Evolutionary conservation across 2,888 invertebrate species (phyloP).

Genomic region (Escarpia spicata): DNA sequence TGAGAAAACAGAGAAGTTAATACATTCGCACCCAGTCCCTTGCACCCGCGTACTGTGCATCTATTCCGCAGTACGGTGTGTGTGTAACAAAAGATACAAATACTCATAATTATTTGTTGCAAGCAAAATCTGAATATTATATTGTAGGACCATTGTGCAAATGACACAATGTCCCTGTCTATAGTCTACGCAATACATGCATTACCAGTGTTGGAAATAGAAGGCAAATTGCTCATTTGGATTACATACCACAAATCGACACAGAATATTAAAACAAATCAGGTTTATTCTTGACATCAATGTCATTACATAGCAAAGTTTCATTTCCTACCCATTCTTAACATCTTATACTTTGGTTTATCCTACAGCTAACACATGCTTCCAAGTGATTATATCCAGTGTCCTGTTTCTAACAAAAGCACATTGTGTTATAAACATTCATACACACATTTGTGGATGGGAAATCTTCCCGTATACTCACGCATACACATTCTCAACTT

Average conservation of each 20-base stretch:
- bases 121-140: too few species aligned
- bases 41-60: too few species aligned
- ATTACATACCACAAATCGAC: not conserved
- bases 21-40: too few species aligned
- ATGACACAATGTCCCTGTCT: too few species aligned
- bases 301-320: not conserved
- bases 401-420: not conserved
- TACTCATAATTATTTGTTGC: too few species aligned
- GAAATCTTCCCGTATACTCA: not conserved
- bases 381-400: not conserved
- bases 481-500: not conserved
- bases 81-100: too few species aligned
- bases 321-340: not conserved
- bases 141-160: too few species aligned
- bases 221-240: too few species aligned
- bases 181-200: too few species aligned
- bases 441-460: not conserved
- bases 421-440: not conserved
- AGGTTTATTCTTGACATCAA: not conserved
- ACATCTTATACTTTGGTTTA: not conserved
- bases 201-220: too few species aligned
- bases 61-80: too few species aligned
- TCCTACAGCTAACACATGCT: not conserved
- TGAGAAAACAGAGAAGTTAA: too few species aligned
- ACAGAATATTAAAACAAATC: slow-evolving; percentile 16